Evolutionary conservation across 35 echinoderm and acorn worm genomes (phyloP).

Genomic region (Holothuria glaberrima): DNA sequence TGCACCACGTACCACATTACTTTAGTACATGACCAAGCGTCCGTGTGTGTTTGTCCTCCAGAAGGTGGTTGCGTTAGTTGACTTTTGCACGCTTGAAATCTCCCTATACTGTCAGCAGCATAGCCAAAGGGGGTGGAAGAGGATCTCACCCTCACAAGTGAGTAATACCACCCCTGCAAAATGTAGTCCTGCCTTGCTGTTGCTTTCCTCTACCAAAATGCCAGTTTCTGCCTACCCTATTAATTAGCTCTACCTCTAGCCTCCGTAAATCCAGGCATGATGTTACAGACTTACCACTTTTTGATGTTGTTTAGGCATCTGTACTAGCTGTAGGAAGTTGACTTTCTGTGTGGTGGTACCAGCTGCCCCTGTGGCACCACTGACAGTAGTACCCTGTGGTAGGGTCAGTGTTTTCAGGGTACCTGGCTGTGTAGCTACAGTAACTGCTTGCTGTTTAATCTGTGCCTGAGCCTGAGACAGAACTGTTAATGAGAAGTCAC

Average conservation of each 20-base stretch:
- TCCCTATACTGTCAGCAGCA: too few relatives aligned
- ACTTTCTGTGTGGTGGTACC: slow-evolving; percentile 65
- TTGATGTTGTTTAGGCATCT: slow-evolving; percentile 78
- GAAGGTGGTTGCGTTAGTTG: too few relatives aligned
- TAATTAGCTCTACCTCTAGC: not conserved
- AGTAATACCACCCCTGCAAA: not conserved
- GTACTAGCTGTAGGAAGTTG: slow-evolving; percentile 81
- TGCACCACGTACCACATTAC: too few relatives aligned
- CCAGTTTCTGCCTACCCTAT: too few relatives aligned
- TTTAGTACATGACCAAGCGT: too few relatives aligned
- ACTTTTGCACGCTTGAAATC: too few relatives aligned
- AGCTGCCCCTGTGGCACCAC: slow-evolving; percentile 56
- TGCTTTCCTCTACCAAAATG: too few relatives aligned
- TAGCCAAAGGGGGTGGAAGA: too few relatives aligned
- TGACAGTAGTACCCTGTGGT: slow-evolving; percentile 44
- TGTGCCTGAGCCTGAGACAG: slow-evolving; percentile 42
- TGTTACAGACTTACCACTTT: slow-evolving; percentile 42
- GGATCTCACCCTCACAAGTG: not conserved
- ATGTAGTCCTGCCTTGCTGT: too few relatives aligned
- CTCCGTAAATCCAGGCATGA: not conserved
- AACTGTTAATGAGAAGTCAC: not conserved
- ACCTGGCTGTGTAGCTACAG: slow-evolving; percentile 69
- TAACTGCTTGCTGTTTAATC: slow-evolving; percentile 66
- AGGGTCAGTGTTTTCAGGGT: slow-evolving; percentile 83
- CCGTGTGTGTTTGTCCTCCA: too few relatives aligned